Evolutionary conservation across 2,113 vertebrate genomes (phyloP).

Genomic region (Camelus dromedarius): DNA sequence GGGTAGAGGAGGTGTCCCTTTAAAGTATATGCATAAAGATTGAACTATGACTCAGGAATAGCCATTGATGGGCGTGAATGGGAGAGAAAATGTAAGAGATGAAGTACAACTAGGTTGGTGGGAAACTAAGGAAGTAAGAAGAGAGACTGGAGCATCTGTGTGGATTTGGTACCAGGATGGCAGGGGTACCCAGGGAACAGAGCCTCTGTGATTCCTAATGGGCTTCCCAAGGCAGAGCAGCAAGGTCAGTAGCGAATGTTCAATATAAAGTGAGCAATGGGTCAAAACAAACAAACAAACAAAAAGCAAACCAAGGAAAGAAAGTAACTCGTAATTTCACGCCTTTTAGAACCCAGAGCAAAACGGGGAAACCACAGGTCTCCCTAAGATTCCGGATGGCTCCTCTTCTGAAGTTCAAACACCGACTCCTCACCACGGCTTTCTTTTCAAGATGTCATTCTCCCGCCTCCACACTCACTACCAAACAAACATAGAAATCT

Average conservation of each 20-base stretch:
- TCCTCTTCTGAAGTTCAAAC: conserved; percentile 83
- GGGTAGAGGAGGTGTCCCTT: background rate
- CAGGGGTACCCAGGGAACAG: rapidly evolving
- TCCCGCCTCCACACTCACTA: conserved; percentile 90
- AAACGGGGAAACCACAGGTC: conserved; percentile 74
- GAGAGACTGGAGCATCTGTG: background rate
- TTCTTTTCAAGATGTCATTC: conserved; percentile 89
- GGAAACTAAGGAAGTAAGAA: background rate
- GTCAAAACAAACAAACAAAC: conserved; percentile 66
- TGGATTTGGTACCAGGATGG: background rate
- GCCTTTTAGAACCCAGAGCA: conserved; percentile 50
- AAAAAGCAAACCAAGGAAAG: background rate
- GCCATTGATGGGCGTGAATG: too few relatives aligned
- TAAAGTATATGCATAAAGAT: background rate
- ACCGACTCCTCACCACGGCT: conserved; percentile 81
- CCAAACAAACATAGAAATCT: conserved; percentile 93
- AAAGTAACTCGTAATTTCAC: conserved; percentile 35
- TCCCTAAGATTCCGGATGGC: conserved; percentile 73
- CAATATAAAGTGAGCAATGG: background rate
- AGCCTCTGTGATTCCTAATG: background rate
- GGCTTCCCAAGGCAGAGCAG: background rate
- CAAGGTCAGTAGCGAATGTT: background rate
- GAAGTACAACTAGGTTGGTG: background rate
- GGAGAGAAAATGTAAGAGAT: background rate
- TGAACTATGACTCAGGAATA: background rate